Base-by-base conservation (phyloP, 2,113 vertebrate genomes). In the Elephas maximus region DNA sequence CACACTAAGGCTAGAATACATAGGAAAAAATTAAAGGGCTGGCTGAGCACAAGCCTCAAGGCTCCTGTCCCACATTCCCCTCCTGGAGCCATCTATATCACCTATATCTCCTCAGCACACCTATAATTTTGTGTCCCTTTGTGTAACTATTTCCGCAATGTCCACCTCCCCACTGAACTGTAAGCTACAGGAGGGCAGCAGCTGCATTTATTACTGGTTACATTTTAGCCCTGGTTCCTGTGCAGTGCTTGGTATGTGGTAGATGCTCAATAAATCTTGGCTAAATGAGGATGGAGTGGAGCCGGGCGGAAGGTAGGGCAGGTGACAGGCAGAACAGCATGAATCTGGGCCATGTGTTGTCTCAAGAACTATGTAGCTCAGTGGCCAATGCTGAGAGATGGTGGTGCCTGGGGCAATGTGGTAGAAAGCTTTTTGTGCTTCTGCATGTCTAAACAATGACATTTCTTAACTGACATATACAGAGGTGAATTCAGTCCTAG, bases 21-120 rank as follows among this genome's bases (percentile, higher is more conserved):
- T 14, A 28, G 62, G 41, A 79, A 79, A 63, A 95, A 96, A 96
- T 83, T 30, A 74, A 96, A 65, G 30, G 48, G 18, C 30, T 51
- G 30, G 24, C 41, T 77, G 53, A 79, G 11, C 12, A 18, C 65
- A 90, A 88, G 77, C 51, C 57, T 81, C 84, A 51, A 80, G 44
- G n/a, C n/a, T 77, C 41, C 45, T 17, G 10, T 21, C 20, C 51
- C 78, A 91, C 62, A 5, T 2, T n/a, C 26, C 53, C 9, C 20
- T 69, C 48, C 65, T 14, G 1, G 37, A 73, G 28, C 21, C 44
- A 69, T 14, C 17, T 62, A 30, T 28, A 11, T 17, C 28, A 51
- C 67, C 37, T 88, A 30, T 12, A 74, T 57, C 73, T 10, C 76
- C 23, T 81, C 17, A 45, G 78, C 30, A 79, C 14, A 15, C 14